Base-by-base conservation (phyloP, 2,797 vertebrate genomes). In the Agapornis canus region DNA sequence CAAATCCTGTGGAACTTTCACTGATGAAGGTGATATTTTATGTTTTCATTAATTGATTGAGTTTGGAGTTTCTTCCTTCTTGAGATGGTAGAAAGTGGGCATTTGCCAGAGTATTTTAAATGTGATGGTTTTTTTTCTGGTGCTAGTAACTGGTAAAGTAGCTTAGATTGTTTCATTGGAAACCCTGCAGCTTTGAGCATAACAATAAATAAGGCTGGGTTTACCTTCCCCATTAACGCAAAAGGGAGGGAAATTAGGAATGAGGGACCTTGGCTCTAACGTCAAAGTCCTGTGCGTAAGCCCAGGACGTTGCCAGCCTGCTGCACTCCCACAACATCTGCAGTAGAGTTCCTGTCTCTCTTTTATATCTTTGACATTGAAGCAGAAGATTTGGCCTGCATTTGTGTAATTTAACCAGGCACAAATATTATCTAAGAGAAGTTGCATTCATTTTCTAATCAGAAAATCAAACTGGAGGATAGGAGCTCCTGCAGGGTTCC, bases 301-400 rank as follows among this genome's bases (percentile, higher is more conserved):
- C 37, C 87, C 90, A 79, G 94, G 80, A 77, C 96, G 86, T 83
- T 9, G 5, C 40, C 19, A 85, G 87, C 82, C 79, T 89, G 77
- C 89, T 93, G 91, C 86, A 47, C 86, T 94, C 95, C 89, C 59
- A 47, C 94, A 86, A 51, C 80, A 47, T 71, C 80, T 86, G 82
- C 94, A 82, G 1, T 96, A 84, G 97, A 76, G 80, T 94, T 94
- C 82, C 82, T 25, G 68, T 76, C 75, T 93, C 94, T 21, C 0
- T 94, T 96, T 96, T 94, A 92, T 94, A 78, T 91, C 86, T 95
- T 89, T 96, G 97, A 97, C 92, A 86, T 89, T 96, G 96, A 96
- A 85, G 80, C 39, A 64, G 96, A 95, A 90, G 96, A 96, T 97
- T 97, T 97, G 96, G 69, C 92, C 86, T 94, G 89, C 96, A 97